Conservation (phyloP, 2,797 vertebrate genomes). For the Lepilemur septentrionalis region DNA sequence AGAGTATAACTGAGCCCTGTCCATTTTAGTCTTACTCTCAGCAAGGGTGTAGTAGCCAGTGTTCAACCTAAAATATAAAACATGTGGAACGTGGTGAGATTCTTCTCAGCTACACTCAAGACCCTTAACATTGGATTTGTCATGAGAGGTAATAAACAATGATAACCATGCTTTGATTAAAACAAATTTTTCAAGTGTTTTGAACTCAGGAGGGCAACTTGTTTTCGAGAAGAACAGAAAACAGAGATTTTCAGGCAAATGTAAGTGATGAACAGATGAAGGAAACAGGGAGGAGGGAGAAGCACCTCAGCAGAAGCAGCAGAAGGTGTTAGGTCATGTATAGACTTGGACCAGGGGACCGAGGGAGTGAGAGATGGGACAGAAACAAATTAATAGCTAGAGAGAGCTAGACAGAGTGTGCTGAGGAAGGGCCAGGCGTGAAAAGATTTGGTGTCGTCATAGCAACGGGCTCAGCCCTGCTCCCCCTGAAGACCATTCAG, state of each 20-base stretch:
- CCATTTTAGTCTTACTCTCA: constrained; percentile 24
- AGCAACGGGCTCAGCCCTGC: constrained; percentile 87
- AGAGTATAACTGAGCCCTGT: constrained; percentile 8
- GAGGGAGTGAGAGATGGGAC: constrained; percentile 59
- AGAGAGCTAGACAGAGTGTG: constrained; percentile 49
- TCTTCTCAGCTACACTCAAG: neutral
- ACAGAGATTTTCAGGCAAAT: neutral
- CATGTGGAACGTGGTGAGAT: neutral
- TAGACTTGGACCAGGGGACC: constrained; percentile 46
- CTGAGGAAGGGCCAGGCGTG: constrained; percentile 80
- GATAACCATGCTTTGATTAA: neutral
- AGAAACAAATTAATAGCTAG: constrained; percentile 64
- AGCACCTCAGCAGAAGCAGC: neutral
- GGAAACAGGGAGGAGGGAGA: neutral
- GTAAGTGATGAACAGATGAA: neutral
- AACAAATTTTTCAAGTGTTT: neutral
- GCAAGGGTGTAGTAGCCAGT: neutral
- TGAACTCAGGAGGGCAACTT: constrained; percentile 14
- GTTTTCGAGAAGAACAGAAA: constrained; percentile 40
- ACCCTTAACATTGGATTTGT: neutral
- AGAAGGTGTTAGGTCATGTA: neutral
- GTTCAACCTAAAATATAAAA: constrained; percentile 17
- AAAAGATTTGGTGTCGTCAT: constrained; percentile 90
- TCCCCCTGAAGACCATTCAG: constrained; percentile 88
- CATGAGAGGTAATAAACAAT: neutral